Conservation (phyloP, 35 echinoderm and acorn worm species). For the Eucidaris tribuloides region DNA sequence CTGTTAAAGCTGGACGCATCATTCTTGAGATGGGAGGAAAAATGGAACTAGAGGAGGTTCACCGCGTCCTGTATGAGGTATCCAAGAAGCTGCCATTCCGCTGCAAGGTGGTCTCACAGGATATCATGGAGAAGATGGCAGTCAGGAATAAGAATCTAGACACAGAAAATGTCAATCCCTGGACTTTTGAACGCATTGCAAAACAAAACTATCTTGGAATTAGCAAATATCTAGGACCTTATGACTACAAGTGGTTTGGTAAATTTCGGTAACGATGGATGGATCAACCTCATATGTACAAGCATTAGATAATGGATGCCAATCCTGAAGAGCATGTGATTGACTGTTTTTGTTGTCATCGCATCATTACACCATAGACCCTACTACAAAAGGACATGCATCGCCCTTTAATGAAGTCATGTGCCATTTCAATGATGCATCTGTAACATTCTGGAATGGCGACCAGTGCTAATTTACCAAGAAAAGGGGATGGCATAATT, state of each 20-base stretch:
- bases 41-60: conserved; percentile 67
- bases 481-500: too few relatives aligned
- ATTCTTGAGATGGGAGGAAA: conserved; percentile 81
- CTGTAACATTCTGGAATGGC: too few relatives aligned
- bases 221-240: conserved; percentile 80
- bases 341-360: too few relatives aligned
- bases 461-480: too few relatives aligned
- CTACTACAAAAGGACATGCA: too few relatives aligned
- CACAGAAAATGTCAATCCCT: conserved; percentile 75
- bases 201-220: conserved; percentile 83
- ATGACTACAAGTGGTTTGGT: conserved; percentile 96
- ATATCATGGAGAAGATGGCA: conserved; percentile 47
- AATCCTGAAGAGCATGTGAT: too few relatives aligned
- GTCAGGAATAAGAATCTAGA: background rate
- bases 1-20: conserved; percentile 73
- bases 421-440: too few relatives aligned
- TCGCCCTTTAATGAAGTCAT: too few relatives aligned
- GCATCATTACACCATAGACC: too few relatives aligned
- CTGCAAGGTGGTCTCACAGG: conserved; percentile 61
- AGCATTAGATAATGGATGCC: too few relatives aligned
- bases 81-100: conserved; percentile 87
- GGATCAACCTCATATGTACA: too few relatives aligned
- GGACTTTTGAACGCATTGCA: conserved; percentile 94
- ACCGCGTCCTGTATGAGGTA: conserved; percentile 52
- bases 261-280: conserved; percentile 52